These are phyloP conservation scores for Zophobas atratus DNA, from an alignment of 1,140 invertebrate species.

Conservation along the genomic window DNA sequence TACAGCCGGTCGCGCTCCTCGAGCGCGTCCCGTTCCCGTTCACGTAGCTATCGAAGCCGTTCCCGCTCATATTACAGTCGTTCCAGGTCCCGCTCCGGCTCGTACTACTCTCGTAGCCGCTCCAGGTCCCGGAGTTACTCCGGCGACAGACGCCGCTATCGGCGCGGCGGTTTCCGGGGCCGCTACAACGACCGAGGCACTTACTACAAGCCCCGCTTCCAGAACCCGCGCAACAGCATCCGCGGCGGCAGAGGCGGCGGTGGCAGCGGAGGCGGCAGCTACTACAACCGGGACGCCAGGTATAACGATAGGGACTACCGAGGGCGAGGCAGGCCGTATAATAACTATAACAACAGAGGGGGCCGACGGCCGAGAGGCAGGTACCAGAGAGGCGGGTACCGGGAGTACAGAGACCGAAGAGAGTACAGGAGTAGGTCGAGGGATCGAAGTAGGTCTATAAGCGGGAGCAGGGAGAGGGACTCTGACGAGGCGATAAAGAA, in stretches of 20 bases:
- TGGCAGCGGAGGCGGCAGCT: constrained; percentile 71
- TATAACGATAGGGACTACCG: constrained; percentile 70
- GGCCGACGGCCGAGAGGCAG: constrained; percentile 61
- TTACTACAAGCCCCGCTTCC: constrained; percentile 83
- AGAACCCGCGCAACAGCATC: constrained; percentile 70
- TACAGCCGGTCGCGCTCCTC: constrained; percentile 62
- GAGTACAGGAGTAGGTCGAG: constrained; percentile 67
- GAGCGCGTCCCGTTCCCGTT: constrained; percentile 64
- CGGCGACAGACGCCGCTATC: constrained; percentile 70
- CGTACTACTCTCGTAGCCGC: constrained; percentile 75
- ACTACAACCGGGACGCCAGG: constrained; percentile 72
- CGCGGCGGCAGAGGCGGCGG: constrained; percentile 71
- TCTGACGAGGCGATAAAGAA: constrained; percentile 76
- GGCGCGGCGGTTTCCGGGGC: constrained; percentile 72
- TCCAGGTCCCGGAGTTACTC: constrained; percentile 77
- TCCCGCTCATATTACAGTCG: constrained; percentile 68
- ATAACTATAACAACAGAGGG: constrained; percentile 64
- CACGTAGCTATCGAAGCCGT: constrained; percentile 65
- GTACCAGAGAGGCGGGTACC: constrained; percentile 70
- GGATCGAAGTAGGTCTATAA: constrained; percentile 66
- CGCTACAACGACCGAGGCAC: constrained; percentile 80
- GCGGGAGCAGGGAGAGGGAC: constrained; percentile 68
- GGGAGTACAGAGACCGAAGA: constrained; percentile 77
- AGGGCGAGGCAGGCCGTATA: constrained; percentile 63
- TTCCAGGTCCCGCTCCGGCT: constrained; percentile 69